Conservation (phyloP, 2,113 vertebrate genomes). For the Campylomormyrus tamandua region DNA sequence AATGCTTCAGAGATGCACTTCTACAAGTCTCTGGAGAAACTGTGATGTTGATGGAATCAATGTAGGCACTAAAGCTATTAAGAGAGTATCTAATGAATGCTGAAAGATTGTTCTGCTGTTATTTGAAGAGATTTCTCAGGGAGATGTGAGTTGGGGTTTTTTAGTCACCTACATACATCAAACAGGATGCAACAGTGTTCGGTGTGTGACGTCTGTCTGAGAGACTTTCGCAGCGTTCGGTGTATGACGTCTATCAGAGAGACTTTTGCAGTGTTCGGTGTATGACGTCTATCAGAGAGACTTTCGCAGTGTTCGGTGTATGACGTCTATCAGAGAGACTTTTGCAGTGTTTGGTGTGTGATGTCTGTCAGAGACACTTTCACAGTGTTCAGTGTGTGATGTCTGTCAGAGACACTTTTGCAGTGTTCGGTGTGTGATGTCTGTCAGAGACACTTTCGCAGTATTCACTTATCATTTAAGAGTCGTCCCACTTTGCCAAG, state of each 20-base stretch:
- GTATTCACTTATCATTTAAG: neutral
- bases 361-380: neutral
- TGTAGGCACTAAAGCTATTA: neutral
- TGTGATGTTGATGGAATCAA: neutral
- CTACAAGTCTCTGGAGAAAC: neutral
- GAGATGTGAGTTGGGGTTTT: neutral
- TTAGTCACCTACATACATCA: neutral
- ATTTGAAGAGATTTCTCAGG: neutral
- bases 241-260: too few species aligned
- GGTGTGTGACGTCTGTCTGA: neutral
- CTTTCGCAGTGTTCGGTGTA: too few species aligned
- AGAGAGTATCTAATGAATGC: neutral
- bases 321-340: too few species aligned
- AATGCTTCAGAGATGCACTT: neutral
- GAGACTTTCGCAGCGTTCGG: neutral
- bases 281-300: too few species aligned
- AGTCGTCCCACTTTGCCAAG: neutral
- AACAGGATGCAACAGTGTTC: neutral
- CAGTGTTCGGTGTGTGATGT: neutral
- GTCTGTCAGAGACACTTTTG: too few species aligned
- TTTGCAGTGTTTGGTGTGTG: neutral
- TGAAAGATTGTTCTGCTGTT: neutral
- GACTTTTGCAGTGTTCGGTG: too few species aligned
- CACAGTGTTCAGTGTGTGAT: neutral
- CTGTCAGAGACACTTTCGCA: neutral